Conservation (phyloP, 2,797 vertebrate species). For the Phylloscopus collybita region DNA sequence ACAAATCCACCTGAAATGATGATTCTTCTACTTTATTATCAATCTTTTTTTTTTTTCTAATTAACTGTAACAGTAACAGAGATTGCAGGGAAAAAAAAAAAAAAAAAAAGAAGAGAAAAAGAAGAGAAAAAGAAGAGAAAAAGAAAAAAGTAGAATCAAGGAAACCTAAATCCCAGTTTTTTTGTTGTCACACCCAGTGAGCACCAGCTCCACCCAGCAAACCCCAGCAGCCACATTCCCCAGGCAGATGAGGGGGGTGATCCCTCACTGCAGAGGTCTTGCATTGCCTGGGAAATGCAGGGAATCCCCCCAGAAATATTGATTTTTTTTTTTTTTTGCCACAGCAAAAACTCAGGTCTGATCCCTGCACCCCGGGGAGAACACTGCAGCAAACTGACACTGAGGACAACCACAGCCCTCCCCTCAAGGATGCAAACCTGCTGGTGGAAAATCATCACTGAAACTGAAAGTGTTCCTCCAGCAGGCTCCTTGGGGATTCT, state of each 20-base stretch:
- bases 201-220: neutral
- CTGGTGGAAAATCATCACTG: neutral
- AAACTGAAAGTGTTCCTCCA: neutral
- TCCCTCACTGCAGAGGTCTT: neutral
- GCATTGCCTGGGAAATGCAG: neutral
- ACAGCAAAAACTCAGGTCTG: neutral
- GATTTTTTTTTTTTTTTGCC: neutral
- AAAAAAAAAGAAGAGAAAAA: no score
- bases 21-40: neutral
- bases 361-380: accelerated
- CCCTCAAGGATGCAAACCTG: neutral
- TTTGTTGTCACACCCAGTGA: neutral
- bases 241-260: neutral
- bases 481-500: neutral
- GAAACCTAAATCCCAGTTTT: neutral
- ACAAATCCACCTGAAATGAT: neutral
- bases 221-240: neutral
- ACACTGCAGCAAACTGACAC: neutral
- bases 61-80: neutral
- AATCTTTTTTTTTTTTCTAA: neutral
- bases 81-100: neutral
- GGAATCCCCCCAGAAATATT: neutral
- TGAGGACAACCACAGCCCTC: neutral
- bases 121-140: no score
- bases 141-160: neutral